Percentiles rank a stretch among this genome's conserved stretches.
Evolutionary conservation across 2,888 invertebrate genomes (phyloP).

Genomic region (Bellardia pandia): DNA sequence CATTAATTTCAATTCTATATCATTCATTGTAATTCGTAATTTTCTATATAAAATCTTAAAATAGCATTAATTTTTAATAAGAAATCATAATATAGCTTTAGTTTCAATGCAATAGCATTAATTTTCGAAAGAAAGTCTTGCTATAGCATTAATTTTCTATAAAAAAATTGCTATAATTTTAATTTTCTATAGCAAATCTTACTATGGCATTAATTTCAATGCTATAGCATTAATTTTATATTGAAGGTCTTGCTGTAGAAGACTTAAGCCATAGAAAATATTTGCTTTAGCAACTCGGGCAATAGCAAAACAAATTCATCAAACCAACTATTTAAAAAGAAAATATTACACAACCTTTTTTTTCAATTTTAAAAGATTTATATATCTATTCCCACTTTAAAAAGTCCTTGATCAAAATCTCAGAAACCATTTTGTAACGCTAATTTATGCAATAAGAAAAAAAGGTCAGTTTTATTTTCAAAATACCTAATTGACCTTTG

Average conservation of each 20-base stretch:
- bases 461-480: constrained; percentile 46
- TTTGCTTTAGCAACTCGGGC: too few species aligned
- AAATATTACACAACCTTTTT: not conserved
- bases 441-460: constrained; percentile 47
- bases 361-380: not conserved
- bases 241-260: not conserved
- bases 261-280: too few species aligned
- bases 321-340: not conserved
- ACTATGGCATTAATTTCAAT: not conserved
- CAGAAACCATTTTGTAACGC: not conserved
- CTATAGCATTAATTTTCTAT: too few species aligned
- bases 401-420: constrained; percentile 20
- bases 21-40: too few species aligned
- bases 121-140: too few species aligned
- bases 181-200: not conserved
- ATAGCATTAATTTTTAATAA: not conserved
- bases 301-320: too few species aligned
- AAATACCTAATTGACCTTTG: constrained; percentile 51
- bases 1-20: too few species aligned
- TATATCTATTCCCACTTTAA: not conserved
- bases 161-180: too few species aligned
- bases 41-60: not conserved
- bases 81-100: too few species aligned
- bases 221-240: not conserved
- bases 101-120: too few species aligned